Conservation (phyloP, 2,113 vertebrate species). For the Heptranchias perlo region DNA sequence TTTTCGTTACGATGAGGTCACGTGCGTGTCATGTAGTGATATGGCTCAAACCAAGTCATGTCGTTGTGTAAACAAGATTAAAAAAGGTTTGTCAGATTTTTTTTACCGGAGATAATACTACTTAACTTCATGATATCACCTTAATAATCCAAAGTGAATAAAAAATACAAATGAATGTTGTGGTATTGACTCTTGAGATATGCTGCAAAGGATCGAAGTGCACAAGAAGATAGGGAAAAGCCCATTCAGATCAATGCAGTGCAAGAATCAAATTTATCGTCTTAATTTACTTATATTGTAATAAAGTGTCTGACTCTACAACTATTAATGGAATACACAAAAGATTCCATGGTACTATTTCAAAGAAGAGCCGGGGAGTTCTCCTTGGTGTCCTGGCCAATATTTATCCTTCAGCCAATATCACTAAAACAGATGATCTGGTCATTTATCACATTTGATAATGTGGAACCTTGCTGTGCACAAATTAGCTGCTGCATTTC, state of each 20-base stretch:
- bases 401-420: neutral
- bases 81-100: no score
- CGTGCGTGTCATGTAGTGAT: neutral
- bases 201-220: neutral
- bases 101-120: neutral
- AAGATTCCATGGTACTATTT: neutral
- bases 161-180: neutral
- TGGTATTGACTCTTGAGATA: neutral
- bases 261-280: neutral
- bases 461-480: neutral
- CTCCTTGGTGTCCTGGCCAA: neutral
- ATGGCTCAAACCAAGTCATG: neutral
- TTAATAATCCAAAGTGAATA: neutral
- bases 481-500: neutral
- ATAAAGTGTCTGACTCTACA: neutral
- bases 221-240: neutral
- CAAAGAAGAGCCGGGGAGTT: neutral
- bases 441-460: no score
- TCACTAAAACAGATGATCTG: neutral
- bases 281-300: neutral
- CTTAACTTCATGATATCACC: neutral
- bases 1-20: neutral
- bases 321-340: neutral
- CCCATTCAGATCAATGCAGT: neutral
- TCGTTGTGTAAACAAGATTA: neutral